Evolutionary conservation across 2,797 vertebrate species (phyloP).

Genomic region (Cynodonichthys magdalenae): DNA sequence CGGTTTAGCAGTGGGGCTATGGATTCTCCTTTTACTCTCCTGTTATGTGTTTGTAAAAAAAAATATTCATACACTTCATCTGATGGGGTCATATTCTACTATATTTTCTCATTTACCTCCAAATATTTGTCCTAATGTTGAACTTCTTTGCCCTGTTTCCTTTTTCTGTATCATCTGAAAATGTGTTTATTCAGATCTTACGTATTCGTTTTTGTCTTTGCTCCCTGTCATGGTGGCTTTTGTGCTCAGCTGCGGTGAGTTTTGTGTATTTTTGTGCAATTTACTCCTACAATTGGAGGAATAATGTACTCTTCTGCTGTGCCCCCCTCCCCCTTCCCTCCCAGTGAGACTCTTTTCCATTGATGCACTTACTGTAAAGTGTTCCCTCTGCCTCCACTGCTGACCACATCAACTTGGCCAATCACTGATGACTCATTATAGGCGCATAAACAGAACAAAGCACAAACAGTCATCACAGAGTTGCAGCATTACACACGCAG

Average conservation of each 20-base stretch:
- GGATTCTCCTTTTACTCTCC: constrained; percentile 51
- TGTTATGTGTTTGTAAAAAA: constrained; percentile 19
- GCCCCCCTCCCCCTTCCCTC: constrained; percentile 28
- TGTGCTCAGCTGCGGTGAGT: constrained; percentile 70
- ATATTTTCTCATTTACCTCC: constrained; percentile 22
- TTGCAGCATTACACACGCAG: constrained; percentile 60
- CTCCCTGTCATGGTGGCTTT: constrained; percentile 73
- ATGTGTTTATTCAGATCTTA: constrained; percentile 77
- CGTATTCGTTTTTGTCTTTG: constrained; percentile 49
- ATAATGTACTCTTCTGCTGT: constrained; percentile 66
- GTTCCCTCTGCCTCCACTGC: constrained; percentile 64
- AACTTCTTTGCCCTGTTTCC: constrained; percentile 67
- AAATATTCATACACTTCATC: constrained; percentile 10
- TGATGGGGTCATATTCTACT: constrained; percentile 4
- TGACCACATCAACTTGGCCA: constrained; percentile 79
- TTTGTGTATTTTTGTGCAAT: constrained; percentile 80
- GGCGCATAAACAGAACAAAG: constrained; percentile 78
- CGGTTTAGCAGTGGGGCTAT: constrained; percentile 51
- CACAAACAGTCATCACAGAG: constrained; percentile 72
- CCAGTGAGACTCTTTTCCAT: constrained; percentile 72
- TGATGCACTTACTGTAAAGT: constrained; percentile 77
- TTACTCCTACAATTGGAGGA: constrained; percentile 77
- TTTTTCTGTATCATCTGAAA: constrained; percentile 65
- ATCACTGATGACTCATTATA: constrained; percentile 78
- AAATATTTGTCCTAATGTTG: constrained; percentile 35